phyloP scores from a whole-genome alignment of 1,140 invertebrate species.

The Drosophila kepulauana region DNA sequence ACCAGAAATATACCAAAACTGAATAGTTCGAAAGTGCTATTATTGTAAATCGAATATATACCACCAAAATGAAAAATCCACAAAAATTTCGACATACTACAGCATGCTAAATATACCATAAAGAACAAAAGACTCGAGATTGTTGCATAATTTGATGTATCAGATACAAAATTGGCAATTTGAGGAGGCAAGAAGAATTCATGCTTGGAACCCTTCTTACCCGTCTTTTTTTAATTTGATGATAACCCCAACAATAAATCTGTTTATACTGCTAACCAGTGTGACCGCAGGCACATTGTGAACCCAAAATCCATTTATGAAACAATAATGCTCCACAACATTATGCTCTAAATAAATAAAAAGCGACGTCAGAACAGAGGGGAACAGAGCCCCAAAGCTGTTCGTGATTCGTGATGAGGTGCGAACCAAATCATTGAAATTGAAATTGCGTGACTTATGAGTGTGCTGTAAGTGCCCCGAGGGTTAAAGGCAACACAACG shows the following conservation, averaged over 20 bases:
- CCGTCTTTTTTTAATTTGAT: too few species aligned
- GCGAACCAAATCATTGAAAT: conserved; percentile 63
- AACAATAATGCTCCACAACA: conserved; percentile 57
- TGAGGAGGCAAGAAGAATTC: too few species aligned
- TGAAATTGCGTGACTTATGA: conserved; percentile 38
- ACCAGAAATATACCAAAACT: too few species aligned
- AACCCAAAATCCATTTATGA: conserved; percentile 58
- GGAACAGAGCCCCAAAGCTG: not conserved
- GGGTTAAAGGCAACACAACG: conserved; percentile 1
- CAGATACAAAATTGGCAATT: too few species aligned
- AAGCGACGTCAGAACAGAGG: not conserved
- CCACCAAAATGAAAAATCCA: too few species aligned
- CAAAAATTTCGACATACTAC: too few species aligned
- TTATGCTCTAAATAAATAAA: conserved; percentile 44
- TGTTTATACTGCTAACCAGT: not conserved
- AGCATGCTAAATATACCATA: too few species aligned
- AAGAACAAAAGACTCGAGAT: too few species aligned
- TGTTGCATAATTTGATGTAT: too few species aligned
- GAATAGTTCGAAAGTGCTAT: too few species aligned
- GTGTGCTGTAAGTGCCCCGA: conserved; percentile 5
- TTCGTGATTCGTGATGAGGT: conserved; percentile 52
- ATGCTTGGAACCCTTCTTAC: too few species aligned
- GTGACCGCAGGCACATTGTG: conserved; percentile 12
- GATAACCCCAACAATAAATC: conserved; percentile 30
- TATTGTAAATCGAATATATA: too few species aligned